Percentiles rank a stretch among this genome's conserved stretches.
These are phyloP conservation scores for Macroglossus sobrinus DNA, from an alignment of 2,113 vertebrate genomes.

Conservation along the genomic window DNA sequence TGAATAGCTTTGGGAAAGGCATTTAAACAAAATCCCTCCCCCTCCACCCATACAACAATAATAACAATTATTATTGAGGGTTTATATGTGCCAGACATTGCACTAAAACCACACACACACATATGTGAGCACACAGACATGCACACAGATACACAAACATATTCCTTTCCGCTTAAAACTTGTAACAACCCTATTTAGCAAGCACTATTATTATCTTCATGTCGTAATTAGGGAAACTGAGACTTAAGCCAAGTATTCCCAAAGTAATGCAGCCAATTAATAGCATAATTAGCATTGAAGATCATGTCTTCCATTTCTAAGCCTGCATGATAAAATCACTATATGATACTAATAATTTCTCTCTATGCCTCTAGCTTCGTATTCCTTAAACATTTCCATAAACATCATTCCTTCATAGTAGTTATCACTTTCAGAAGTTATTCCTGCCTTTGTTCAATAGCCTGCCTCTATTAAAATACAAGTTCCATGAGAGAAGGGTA, in stretches of 20 bases:
- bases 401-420: neutral
- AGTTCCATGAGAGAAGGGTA: neutral
- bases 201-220: neutral
- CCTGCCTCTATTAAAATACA: neutral
- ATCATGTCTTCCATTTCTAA: neutral
- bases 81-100: neutral
- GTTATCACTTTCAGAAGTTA: neutral
- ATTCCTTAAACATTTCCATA: neutral
- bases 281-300: neutral
- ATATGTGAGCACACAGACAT: neutral
- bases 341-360: neutral
- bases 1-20: neutral
- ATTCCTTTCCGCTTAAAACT: neutral
- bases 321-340: neutral
- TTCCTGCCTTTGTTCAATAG: neutral
- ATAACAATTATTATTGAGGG: neutral
- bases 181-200: neutral
- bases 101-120: neutral
- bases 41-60: neutral
- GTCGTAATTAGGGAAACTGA: neutral
- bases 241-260: neutral
- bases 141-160: neutral
- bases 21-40: neutral
- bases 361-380: neutral
- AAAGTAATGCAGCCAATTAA: neutral